Percentiles rank a stretch among this genome's conserved stretches.
phyloP scores from a whole-genome alignment of 2,113 vertebrate species.

The Fulmarus glacialis region DNA sequence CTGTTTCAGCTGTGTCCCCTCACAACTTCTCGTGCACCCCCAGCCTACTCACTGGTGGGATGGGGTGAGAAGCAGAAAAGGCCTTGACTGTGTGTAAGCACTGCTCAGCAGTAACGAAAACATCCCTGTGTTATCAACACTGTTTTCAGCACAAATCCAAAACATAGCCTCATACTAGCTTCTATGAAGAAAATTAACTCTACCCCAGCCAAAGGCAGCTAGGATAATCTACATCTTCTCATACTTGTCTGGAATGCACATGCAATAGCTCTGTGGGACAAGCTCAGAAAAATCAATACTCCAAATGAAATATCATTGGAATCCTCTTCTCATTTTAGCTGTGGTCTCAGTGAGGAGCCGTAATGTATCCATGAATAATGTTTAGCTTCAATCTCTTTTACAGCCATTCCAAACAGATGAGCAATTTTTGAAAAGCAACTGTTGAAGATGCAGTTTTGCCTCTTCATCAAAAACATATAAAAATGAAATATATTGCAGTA shows the following conservation, averaged over 20 bases:
- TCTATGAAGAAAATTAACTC: too few species aligned
- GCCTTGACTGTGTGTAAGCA: too few species aligned
- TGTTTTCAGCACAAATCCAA: too few species aligned
- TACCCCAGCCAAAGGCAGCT: neutral
- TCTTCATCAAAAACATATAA: slow-evolving; percentile 79
- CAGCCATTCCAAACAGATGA: slow-evolving; percentile 68
- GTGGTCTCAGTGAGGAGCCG: slow-evolving; percentile 16
- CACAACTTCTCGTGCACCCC: too few species aligned
- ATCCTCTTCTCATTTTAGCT: slow-evolving; percentile 50
- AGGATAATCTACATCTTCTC: slow-evolving; percentile 1
- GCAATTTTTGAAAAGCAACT: slow-evolving; percentile 75
- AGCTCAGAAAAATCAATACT: slow-evolving; percentile 55
- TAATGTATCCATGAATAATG: slow-evolving; percentile 72
- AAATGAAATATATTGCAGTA: slow-evolving; percentile 76
- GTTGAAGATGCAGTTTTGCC: slow-evolving; percentile 75
- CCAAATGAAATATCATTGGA: slow-evolving; percentile 53
- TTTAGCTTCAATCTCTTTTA: slow-evolving; percentile 70
- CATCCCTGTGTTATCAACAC: too few species aligned
- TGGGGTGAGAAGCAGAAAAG: too few species aligned
- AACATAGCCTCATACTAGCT: too few species aligned
- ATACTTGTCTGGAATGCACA: neutral
- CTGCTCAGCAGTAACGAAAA: too few species aligned
- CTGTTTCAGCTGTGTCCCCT: too few species aligned
- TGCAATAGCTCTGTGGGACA: neutral
- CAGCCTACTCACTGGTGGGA: too few species aligned